Evolutionary conservation across 2,113 vertebrate species (phyloP).

Genomic region (Colinus virginianus): DNA sequence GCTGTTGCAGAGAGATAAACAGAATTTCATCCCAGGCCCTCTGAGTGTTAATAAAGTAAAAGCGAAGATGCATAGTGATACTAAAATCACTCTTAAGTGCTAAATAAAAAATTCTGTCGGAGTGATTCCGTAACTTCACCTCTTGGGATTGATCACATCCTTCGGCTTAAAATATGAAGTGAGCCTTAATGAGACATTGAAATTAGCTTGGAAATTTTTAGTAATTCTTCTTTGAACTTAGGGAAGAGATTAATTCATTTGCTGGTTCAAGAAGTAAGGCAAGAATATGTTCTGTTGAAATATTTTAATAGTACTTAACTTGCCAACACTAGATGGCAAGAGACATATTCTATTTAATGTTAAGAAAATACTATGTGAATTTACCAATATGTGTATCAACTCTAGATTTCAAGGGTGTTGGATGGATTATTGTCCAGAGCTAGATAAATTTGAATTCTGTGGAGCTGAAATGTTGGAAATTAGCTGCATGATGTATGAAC

Average conservation of each 20-base stretch:
- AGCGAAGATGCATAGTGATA: constrained; percentile 50
- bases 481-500: constrained; percentile 81
- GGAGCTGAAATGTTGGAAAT: constrained; percentile 77
- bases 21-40: constrained; percentile 52
- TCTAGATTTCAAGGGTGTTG: constrained; percentile 60
- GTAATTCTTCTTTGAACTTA: constrained; percentile 75
- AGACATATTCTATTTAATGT: constrained; percentile 60
- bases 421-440: constrained; percentile 69
- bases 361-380: constrained; percentile 62
- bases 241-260: constrained; percentile 59
- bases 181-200: constrained; percentile 76
- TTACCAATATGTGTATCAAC: constrained; percentile 42
- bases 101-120: constrained; percentile 75
- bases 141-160: constrained; percentile 75
- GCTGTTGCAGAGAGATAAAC: constrained; percentile 39
- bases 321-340: constrained; percentile 65
- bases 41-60: constrained; percentile 63
- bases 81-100: constrained; percentile 71
- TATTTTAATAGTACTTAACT: constrained; percentile 60
- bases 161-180: constrained; percentile 70
- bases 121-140: constrained; percentile 60
- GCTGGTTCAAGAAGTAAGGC: constrained; percentile 52
- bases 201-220: constrained; percentile 66
- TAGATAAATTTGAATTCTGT: constrained; percentile 72
- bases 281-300: constrained; percentile 66